phyloP scores from a whole-genome alignment of 2,888 invertebrate species.

The Caenorhabditis zanzibari region DNA sequence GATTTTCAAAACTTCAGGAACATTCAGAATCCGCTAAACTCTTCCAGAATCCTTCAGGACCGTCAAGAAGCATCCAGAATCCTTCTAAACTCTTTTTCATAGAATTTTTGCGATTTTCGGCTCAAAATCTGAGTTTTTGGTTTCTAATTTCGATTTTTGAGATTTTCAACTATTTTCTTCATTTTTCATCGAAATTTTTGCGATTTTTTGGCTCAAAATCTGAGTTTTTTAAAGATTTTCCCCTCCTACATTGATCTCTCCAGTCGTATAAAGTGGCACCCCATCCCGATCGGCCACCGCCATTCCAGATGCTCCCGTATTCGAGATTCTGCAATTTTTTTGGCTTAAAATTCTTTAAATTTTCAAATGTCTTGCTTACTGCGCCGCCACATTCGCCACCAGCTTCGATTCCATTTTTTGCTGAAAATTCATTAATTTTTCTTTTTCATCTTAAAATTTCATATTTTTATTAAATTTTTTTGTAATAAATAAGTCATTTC shows the following conservation, averaged over 20 bases:
- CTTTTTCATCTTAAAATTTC: background rate
- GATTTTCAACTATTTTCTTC: background rate
- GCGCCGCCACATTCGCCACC: constrained; percentile 29
- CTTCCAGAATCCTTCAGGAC: background rate
- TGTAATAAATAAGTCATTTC: background rate
- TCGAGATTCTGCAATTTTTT: constrained; percentile 36
- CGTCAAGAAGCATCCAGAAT: background rate
- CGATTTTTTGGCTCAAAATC: constrained; percentile 4
- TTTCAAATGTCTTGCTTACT: constrained; percentile 37
- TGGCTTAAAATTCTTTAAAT: background rate
- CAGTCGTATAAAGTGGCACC: constrained; percentile 33
- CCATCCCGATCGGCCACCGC: constrained; percentile 51
- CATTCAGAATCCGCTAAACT: too few relatives aligned
- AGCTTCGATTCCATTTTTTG: constrained; percentile 55
- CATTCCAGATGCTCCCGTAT: constrained; percentile 41
- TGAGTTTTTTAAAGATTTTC: background rate
- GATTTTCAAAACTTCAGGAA: background rate
- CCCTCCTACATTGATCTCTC: constrained; percentile 41
- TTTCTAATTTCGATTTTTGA: constrained; percentile 1
- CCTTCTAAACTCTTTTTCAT: too few relatives aligned
- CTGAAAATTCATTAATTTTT: background rate
- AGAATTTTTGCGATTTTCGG: background rate
- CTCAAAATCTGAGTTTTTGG: background rate
- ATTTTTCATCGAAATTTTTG: background rate
- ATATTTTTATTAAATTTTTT: background rate